These are phyloP conservation scores for Sisyra terminalis DNA, from an alignment of 2,888 invertebrate species.

Conservation along the genomic window DNA sequence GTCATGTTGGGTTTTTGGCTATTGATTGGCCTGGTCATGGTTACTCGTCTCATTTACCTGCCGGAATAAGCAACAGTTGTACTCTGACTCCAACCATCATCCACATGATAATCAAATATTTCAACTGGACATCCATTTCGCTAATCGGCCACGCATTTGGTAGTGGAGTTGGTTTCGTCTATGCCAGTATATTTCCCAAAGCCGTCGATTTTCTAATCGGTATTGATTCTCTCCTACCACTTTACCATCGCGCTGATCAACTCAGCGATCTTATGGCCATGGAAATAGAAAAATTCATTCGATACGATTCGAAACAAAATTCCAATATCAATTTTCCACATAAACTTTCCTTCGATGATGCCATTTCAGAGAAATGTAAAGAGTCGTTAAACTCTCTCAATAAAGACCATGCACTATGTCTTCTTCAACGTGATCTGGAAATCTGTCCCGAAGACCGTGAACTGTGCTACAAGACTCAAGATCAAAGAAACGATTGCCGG, in stretches of 20 bases:
- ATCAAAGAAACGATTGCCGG: neutral
- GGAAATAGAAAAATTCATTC: neutral
- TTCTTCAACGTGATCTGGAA: neutral
- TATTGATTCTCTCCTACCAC: neutral
- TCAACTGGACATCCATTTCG: neutral
- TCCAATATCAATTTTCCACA: neutral
- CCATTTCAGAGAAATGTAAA: neutral
- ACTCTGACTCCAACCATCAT: neutral
- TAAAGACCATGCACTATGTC: neutral
- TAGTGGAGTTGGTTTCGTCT: neutral
- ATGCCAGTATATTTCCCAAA: neutral
- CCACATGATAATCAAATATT: neutral
- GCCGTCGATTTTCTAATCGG: neutral
- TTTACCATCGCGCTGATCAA: neutral
- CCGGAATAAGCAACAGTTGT: neutral
- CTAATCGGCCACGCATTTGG: slow-evolving; percentile 3
- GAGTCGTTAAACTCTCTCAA: neutral
- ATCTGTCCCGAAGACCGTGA: neutral
- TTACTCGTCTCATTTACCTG: neutral
- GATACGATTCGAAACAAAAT: too few species aligned
- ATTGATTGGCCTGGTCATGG: slow-evolving; percentile 2
- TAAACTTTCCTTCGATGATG: neutral
- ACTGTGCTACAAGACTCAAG: neutral
- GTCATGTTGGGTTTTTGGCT: neutral
- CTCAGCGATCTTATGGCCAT: neutral